Conservation (phyloP, 2,797 vertebrate genomes). For the Sparidentex hasta region DNA sequence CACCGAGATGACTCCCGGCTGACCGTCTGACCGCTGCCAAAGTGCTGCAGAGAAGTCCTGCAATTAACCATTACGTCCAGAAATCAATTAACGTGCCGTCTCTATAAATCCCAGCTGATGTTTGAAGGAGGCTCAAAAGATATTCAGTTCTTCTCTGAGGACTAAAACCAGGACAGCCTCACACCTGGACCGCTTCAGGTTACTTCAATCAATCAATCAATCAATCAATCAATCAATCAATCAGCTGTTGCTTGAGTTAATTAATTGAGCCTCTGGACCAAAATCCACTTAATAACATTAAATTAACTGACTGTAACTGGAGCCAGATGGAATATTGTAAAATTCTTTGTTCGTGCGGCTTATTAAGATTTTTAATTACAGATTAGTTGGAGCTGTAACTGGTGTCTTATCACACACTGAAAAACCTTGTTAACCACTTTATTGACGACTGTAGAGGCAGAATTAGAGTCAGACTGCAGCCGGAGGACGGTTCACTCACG, state of each 20-base stretch:
- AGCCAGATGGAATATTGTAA: background rate
- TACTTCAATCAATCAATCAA: background rate
- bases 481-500: too few species aligned
- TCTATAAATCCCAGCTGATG: background rate
- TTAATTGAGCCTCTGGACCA: background rate
- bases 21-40: background rate
- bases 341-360: background rate
- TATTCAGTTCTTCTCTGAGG: background rate
- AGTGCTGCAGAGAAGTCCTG: background rate
- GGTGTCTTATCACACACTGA: background rate
- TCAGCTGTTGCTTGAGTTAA: background rate
- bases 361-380: background rate
- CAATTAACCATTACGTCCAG: background rate
- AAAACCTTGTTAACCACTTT: background rate
- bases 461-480: too few species aligned
- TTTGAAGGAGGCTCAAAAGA: background rate
- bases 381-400: too few species aligned
- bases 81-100: background rate
- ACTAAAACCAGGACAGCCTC: too few species aligned
- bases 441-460: too few species aligned
- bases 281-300: background rate
- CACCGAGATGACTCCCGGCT: background rate
- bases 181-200: too few species aligned
- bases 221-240: background rate
- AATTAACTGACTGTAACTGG: background rate